Evolutionary conservation across 2,113 vertebrate species (phyloP).

Genomic region (Indicator indicator): DNA sequence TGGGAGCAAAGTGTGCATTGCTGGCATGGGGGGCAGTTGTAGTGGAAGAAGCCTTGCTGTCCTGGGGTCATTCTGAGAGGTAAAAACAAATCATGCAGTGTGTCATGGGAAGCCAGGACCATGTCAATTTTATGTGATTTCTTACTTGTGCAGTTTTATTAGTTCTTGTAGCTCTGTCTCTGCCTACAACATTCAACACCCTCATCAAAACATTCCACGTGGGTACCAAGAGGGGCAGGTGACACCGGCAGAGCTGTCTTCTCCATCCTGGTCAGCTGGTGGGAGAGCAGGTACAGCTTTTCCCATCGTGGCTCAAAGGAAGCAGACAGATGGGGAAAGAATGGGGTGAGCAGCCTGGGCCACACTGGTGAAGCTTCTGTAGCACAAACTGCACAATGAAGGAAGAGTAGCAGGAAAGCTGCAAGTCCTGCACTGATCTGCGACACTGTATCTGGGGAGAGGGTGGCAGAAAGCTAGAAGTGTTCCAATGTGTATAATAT

Average conservation of each 20-base stretch:
- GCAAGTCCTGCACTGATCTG: conserved; percentile 65
- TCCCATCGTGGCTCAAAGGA: not conserved
- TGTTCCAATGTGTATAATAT: conserved; percentile 71
- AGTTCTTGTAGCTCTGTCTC: conserved; percentile 30
- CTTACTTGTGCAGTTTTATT: conserved; percentile 56
- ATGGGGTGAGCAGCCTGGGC: conserved; percentile 39
- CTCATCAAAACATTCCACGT: conserved; percentile 8
- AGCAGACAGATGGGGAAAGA: not conserved
- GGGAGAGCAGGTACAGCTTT: conserved; percentile 1
- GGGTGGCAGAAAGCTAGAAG: conserved; percentile 55
- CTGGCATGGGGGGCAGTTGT: not conserved
- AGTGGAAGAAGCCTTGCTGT: conserved; percentile 10
- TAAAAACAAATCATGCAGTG: conserved; percentile 21
- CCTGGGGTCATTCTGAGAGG: not conserved
- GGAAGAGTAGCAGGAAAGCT: conserved; percentile 64
- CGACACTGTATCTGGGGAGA: conserved; percentile 56
- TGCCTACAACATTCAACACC: conserved; percentile 6
- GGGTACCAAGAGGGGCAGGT: not conserved
- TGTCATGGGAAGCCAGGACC: conserved; percentile 45
- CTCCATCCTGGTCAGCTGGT: not conserved
- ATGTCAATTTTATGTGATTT: not conserved
- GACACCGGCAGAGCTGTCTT: not conserved
- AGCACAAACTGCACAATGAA: conserved; percentile 71
- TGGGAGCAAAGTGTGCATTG: not conserved
- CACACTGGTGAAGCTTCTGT: conserved; percentile 18